phyloP scores from a whole-genome alignment of 2,113 vertebrate genomes.

The Stegastes partitus region DNA sequence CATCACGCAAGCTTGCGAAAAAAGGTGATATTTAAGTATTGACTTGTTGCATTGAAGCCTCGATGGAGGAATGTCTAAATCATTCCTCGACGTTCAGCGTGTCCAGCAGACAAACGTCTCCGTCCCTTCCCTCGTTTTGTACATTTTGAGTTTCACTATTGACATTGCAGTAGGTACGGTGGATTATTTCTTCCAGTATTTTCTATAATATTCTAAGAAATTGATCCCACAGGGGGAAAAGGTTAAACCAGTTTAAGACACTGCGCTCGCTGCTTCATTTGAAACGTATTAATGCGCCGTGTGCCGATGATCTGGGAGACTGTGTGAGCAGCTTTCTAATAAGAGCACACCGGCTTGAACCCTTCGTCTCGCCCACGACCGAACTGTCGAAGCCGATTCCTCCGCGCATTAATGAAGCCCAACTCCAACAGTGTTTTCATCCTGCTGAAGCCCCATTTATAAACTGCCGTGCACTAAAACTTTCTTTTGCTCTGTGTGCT shows the following conservation, averaged over 20 bases:
- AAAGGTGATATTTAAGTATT: conserved; percentile 47
- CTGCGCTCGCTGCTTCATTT: conserved; percentile 13
- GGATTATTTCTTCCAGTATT: neutral
- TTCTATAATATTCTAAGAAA: neutral
- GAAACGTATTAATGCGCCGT: conserved; percentile 16
- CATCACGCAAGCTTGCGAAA: conserved; percentile 16
- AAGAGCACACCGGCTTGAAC: neutral
- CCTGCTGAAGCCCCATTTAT: neutral
- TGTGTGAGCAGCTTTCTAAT: conserved; percentile 10
- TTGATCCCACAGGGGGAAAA: neutral
- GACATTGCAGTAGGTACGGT: neutral
- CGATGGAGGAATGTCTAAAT: conserved; percentile 25
- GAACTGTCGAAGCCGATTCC: conserved; percentile 36
- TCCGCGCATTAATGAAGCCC: conserved; percentile 1
- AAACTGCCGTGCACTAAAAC: neutral
- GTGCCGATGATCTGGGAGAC: conserved; percentile 5
- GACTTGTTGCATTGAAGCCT: conserved; percentile 7
- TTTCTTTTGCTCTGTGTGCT: neutral
- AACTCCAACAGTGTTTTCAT: conserved; percentile 6
- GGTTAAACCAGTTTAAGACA: conserved; percentile 10
- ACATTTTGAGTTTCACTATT: neutral
- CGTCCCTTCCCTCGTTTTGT: neutral
- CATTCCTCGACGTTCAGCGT: conserved; percentile 15
- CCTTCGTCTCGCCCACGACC: neutral
- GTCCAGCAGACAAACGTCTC: neutral